These are phyloP conservation scores for Acipenser transmontanus DNA, from an alignment of 2,797 vertebrate genomes.

Conservation along the genomic window DNA sequence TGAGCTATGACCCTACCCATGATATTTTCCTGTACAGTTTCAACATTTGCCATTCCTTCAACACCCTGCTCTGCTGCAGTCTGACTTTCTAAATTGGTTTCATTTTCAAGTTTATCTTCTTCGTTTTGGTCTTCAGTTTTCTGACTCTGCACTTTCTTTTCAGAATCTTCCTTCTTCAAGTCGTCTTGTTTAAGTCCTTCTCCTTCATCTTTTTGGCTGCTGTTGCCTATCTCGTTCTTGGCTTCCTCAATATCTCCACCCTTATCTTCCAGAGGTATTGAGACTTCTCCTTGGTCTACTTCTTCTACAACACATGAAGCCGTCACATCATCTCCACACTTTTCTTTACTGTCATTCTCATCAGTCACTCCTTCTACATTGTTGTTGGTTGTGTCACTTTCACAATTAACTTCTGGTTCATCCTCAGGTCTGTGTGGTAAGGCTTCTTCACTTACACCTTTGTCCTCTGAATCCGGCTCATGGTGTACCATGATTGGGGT, in stretches of 20 bases:
- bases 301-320: neutral
- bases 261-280: neutral
- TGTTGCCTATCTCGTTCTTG: constrained; percentile 14
- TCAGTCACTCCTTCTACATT: constrained; percentile 50
- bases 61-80: neutral
- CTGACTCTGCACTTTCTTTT: constrained; percentile 4
- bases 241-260: too few species aligned
- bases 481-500: neutral
- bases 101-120: neutral
- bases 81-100: neutral
- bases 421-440: constrained; percentile 5
- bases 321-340: constrained; percentile 15
- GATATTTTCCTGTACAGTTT: neutral
- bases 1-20: neutral
- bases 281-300: neutral
- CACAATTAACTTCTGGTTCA: constrained; percentile 29
- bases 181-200: neutral
- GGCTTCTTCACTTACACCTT: constrained; percentile 28
- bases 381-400: constrained; percentile 43
- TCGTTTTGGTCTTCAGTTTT: neutral
- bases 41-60: neutral
- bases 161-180: neutral
- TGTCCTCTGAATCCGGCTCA: constrained; percentile 17
- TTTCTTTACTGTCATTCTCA: constrained; percentile 51
- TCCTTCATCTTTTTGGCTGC: constrained; percentile 8